These are phyloP conservation scores for Labeo catla DNA, from an alignment of 2,113 vertebrate genomes.

Conservation along the genomic window DNA sequence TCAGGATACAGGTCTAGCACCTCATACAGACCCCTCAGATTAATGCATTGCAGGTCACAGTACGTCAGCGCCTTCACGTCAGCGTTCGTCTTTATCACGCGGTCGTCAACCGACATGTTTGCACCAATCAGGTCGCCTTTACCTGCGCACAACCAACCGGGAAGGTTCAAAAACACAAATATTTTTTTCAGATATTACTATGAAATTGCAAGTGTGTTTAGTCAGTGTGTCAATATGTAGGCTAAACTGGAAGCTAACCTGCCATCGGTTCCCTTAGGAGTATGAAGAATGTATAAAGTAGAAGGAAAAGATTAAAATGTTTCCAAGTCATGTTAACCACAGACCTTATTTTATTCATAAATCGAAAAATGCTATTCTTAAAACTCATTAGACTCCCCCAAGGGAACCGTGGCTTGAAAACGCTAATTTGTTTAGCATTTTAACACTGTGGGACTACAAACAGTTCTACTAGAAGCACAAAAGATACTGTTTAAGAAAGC, in stretches of 20 bases:
- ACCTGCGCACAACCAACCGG: constrained; percentile 38
- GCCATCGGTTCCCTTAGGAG: background rate
- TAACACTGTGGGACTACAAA: background rate
- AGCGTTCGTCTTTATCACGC: constrained; percentile 56
- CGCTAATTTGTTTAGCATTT: background rate
- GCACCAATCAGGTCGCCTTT: constrained; percentile 59
- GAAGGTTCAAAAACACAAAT: background rate
- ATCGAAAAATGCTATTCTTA: background rate
- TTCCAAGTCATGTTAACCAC: background rate
- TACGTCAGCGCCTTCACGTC: constrained; percentile 59
- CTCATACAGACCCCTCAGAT: constrained; percentile 57
- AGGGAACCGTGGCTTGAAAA: background rate
- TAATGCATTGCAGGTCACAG: constrained; percentile 59
- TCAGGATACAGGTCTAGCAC: constrained; percentile 59
- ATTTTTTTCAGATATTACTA: background rate
- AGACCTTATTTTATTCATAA: background rate
- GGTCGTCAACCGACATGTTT: constrained; percentile 54
- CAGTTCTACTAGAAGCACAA: background rate
- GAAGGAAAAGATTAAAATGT: background rate
- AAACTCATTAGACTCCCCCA: background rate
- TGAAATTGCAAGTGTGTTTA: background rate
- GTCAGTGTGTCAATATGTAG: background rate
- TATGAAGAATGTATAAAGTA: background rate
- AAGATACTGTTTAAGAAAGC: background rate
- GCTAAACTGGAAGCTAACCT: background rate